Base-by-base conservation (phyloP, 2,113 vertebrate genomes). In the Ariopsis seemanni region DNA sequence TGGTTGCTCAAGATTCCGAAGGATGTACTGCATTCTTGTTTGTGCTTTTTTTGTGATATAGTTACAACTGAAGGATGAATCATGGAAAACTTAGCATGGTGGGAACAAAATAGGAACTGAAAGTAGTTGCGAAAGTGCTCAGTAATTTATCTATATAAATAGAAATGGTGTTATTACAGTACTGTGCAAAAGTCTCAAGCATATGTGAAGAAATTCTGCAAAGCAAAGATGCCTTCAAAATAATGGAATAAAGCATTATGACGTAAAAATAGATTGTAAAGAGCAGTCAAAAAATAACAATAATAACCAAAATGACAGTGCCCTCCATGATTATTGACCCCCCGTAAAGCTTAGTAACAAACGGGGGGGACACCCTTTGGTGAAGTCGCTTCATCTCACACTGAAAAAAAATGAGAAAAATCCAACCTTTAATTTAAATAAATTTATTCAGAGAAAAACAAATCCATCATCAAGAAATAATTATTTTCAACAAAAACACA, bases 61-160 rank as follows among this genome's bases (percentile, higher is more conserved):
- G 48, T 34, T 58, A 15, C 53, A 62, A 25, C 18, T 50, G 22
- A 42, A 42, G 34, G 18, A 63, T 63, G 80, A 82, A 48, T 82
- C 58, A 82, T 82, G 18, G 30, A 42, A 42, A 62, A 22, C 55
- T 22, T n/a, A 2, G 25, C 50, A 80, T 27, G 22, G 7, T 30
- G 55, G 7, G n/a, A 60, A 81, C 8, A 81, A 63, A 58, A 63
- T 63, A 20, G 80, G 80, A 82, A 82, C 14, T 63, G 58, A 82
- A 62, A 82, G 34, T 48, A 82, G 57, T 62, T 48, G 57, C 78
- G 55, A n/a, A 78, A 53, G 50, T 78, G 50, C 78, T 4, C 7
- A 80, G 4, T 48, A 74, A 48, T 77, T 77, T 5, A 5, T 52
- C n/a, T n/a, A 42, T 42, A 42, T 27, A 34, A 80, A 80, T 57